Evolutionary conservation across 2,888 invertebrate genomes (phyloP), one percentile per base, ranked within the genome.

Genomic region (Dicyrtomina minuta): DNA sequence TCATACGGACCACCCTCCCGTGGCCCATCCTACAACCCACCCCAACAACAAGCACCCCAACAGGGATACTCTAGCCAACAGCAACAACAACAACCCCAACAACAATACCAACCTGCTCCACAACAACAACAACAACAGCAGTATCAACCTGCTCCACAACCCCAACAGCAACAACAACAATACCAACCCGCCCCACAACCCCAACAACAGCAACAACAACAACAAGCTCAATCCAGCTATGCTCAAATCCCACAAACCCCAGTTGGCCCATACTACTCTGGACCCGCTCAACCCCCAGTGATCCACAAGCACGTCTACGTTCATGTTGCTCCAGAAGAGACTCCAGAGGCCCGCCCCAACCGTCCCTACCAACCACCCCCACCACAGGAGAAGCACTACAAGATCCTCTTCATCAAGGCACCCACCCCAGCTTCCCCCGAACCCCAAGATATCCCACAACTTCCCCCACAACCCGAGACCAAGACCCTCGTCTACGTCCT

Each of bases 231-330:
- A 82, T 61, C 53, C 12, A 59, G 60, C 15, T 66, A 68, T n/a
- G 68, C 68, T 17, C 39, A 12, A 2, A 51, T 61, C 3, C 1
- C 83, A 85, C 0, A 86, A 87, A 3, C 87, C 6, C 58, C 68
- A 20, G 41, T 60, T 20, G 68, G 61, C 51, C 60, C 60, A 13
- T 60, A 61, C 67, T 41, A 60, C 13, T 33, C 46, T 6, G 67
- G 60, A 20, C 79, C 80, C 66, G 53, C 44, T 26, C 66, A 68
- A 64, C 46, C 66, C 27, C 55, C 91, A 68, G 88, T 91, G 43
- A 88, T 93, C 64, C 93, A 93, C 83, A 93, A 93, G 81, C 93
- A 93, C 81, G 92, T 93, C 17, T 93, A 93, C 84, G 92, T 93
- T 22, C 93, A 93, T 82, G 92, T 85, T 12, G 84, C 84, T 1